Evolutionary conservation across 2,888 invertebrate genomes (phyloP), one percentile per base, ranked within the genome.

Genomic region (Zhuqinia jingwanae): DNA sequence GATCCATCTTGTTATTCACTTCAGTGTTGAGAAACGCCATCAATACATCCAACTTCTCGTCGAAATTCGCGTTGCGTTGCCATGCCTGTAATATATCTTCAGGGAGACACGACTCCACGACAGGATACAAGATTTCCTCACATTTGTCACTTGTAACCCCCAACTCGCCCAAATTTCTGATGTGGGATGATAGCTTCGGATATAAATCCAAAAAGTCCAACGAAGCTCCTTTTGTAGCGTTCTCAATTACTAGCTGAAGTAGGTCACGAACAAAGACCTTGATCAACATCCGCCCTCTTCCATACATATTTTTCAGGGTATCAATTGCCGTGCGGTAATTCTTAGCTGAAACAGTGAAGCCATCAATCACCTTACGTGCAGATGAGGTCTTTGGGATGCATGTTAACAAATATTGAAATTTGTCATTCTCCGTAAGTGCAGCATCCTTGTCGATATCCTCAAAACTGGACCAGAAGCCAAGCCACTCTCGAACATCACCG

Each of bases 211-310:
- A 1, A 3, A 63, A 30, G 2, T 63, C 63, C 15, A 63, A 5
- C 2, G 6, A 60, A 2, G 27, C 11, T 10, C 17, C 27, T 10
- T 50, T 6, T 0, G 10, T 13, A 0, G 79, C 65, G 22, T 79
- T 79, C 8, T 58, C 15, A 11, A 79, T 27, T 0, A 87, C 86
- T 1, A 77, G 50, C 8, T 36, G 25, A 0, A 87, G 70, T 0
- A 87, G 25, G n/a, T 87, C 87, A 0, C 87, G 78, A 0, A 87
- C 79, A 56, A 83, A 87, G 0, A 87, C 78, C 36, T 87, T 73
- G 3, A 82, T 53, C 0, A 87, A 63, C 10, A 70, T 27, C 0
- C 47, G 17, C 0, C 82, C 63, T 2, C 63, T 36, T 8, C 87
- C 87, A 53, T 50, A 87, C 22, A 20, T 6, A 1, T 50, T 81